Evolutionary conservation across 2,797 vertebrate genomes (phyloP), one percentile per base, ranked within the genome.

Genomic region (Silurus aristotelis): DNA sequence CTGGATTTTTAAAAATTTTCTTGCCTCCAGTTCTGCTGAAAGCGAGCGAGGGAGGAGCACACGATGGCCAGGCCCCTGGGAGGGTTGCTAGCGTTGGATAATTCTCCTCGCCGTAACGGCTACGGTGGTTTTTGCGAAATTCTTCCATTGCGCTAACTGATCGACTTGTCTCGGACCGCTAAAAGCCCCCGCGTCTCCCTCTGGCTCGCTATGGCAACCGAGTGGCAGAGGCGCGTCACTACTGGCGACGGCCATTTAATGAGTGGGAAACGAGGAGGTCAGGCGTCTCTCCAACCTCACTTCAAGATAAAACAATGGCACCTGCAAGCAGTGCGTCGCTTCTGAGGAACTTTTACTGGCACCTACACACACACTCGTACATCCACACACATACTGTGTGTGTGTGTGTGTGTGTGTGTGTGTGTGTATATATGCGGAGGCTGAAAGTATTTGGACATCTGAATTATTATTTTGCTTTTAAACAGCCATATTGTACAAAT

Each of bases 81-180:
- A 67, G 88, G 87, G 87, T 78, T 84, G 92, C 86, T 71, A 31
- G 89, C 6, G 3, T 87, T 38, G 84, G 81, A 91, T 93, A 84
- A 92, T 93, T 92, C 92, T 85, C 70, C 91, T 90, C 58, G 43
- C 89, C 92, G 87, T 90, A 91, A 90, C 89, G 90, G 84, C 56
- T 78, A 58, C 90, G 84, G 91, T 93, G 85, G 2, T 52, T 10
- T 93, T 95, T 93, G 90, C 89, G 92, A 67, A 94, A 90, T 86
- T 91, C 90, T 94, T 94, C 93, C 89, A 92, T 95, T 94, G 86
- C 72, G 89, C 17, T 90, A 90, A 93, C 89, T 94, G 92, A 95
- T 95, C 95, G 93, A 94, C 90, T 90, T 95, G 93, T 94, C 93
- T 92, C 93, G 94, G 93, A 83, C 92, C 88, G 79, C 91, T 94